phyloP scores from a whole-genome alignment of 2,888 invertebrate species.

The Clostera curtula region DNA sequence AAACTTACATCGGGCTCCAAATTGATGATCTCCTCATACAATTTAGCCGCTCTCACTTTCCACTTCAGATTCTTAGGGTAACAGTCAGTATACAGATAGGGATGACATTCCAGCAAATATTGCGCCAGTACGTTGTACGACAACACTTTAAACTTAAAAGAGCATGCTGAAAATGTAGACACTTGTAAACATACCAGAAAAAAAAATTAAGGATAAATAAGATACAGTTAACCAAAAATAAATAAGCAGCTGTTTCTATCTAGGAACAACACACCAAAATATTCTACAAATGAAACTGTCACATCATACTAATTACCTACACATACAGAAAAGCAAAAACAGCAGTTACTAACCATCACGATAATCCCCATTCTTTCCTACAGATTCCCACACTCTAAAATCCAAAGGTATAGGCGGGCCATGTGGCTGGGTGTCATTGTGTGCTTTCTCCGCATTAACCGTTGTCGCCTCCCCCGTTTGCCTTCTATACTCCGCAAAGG shows the following conservation, averaged over 20 bases:
- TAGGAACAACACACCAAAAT: too few species aligned
- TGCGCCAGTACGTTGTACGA: constrained; percentile 94
- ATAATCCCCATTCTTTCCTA: constrained; percentile 22
- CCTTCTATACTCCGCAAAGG: constrained; percentile 8
- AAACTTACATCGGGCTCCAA: constrained; percentile 66
- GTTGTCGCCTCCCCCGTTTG: constrained; percentile 16
- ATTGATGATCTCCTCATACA: constrained; percentile 61
- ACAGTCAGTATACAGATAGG: constrained; percentile 81
- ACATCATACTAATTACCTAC: too few species aligned
- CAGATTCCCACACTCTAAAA: constrained; percentile 51
- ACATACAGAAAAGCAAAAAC: not conserved
- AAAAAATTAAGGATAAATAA: too few species aligned
- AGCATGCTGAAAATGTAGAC: constrained; percentile 41
- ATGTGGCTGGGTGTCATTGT: too few species aligned
- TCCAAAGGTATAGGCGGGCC: constrained; percentile 31
- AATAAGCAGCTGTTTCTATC: too few species aligned
- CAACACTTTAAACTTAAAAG: constrained; percentile 79
- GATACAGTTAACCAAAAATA: too few species aligned
- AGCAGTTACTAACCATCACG: constrained; percentile 25
- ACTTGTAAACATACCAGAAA: too few species aligned
- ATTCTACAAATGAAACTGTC: too few species aligned
- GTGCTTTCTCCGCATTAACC: constrained; percentile 12
- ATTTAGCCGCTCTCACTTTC: constrained; percentile 75
- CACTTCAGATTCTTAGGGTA: constrained; percentile 77
- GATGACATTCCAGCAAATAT: constrained; percentile 82